Conservation (phyloP, 2,113 vertebrate species). For the Sprattus sprattus region DNA sequence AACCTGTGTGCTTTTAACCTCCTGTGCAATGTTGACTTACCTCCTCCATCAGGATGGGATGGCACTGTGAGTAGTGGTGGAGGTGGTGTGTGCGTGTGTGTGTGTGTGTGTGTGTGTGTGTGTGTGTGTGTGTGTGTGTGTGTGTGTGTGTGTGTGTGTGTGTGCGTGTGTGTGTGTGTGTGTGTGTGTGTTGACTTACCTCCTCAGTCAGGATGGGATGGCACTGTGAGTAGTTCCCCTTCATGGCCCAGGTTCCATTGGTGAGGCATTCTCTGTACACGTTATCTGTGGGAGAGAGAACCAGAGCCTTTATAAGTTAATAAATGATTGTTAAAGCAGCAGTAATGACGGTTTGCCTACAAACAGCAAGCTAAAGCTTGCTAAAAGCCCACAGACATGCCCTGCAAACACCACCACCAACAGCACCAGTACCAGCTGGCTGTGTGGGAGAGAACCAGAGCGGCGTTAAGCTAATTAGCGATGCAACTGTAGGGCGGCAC, state of each 20-base stretch:
- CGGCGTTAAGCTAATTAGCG: too few relatives aligned
- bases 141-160: not conserved
- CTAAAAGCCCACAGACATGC: not conserved
- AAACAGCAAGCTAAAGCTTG: not conserved
- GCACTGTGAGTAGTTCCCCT: constrained; percentile 84
- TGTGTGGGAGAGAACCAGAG: not conserved
- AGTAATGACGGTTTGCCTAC: not conserved
- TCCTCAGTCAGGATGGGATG: constrained; percentile 85
- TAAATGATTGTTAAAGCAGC: not conserved
- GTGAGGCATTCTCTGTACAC: constrained; percentile 83
- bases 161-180: not conserved
- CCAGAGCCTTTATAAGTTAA: not conserved
- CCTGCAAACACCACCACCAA: not conserved
- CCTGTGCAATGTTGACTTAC: constrained; percentile 52
- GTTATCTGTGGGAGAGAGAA: constrained; percentile 70
- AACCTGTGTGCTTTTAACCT: too few relatives aligned
- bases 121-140: not conserved
- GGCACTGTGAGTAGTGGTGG: constrained; percentile 86
- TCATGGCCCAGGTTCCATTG: constrained; percentile 82
- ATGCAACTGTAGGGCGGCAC: too few relatives aligned
- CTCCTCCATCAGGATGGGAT: constrained; percentile 85
- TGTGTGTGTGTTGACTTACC: constrained; percentile 60
- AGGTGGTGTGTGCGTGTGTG: not conserved
- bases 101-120: not conserved
- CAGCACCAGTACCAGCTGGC: not conserved